Base-by-base conservation (phyloP, 2,888 invertebrate species). In the Palloptera scutellata region DNA sequence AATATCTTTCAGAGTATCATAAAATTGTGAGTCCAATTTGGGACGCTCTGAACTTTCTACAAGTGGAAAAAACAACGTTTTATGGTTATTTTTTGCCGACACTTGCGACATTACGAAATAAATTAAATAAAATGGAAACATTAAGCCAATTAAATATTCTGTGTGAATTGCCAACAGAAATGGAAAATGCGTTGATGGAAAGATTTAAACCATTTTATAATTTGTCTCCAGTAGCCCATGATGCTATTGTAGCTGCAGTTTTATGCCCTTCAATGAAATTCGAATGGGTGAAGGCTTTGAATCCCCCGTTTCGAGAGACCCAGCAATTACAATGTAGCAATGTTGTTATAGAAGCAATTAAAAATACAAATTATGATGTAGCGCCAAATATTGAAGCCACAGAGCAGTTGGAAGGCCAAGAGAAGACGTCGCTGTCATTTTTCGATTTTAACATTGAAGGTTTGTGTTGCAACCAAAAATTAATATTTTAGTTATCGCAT, bases 11-110 rank as follows among this genome's bases (percentile, higher is more conserved):
- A 51, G 68, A 71, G 45, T 72, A 70, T 64, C 57, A 59, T 19
- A 52, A 52, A 53, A 40, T 71, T 12, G 40, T 70, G 57, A 40
- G 53, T 17, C 70, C 70, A 43, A 68, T 72, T 58, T 45, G 68
- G 41, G 69, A 67, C 45, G 64, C 69, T 11, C 17, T 70, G 5
- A 66, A 70, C 64, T 70, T 70, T 61, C 55, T 68, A 30, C 72
- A 70, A 62, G 51, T 69, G 43, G 67, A 66, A 20, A 61, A 59
- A 53, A 54, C 54, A 41, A 67, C 67, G 66, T 30, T 68, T 58
- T 69, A 69, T 53, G 72, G 70, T 12, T 70, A 67, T 66, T 53
- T 72, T 45, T 51, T 72, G 45, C 68, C 72, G 13, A 65, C 67
- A 17, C 61, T 72, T 57, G 69, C 61, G 57, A 67, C 70, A 51